Conservation (phyloP, 2,797 vertebrate genomes). For the Molothrus aeneus region DNA sequence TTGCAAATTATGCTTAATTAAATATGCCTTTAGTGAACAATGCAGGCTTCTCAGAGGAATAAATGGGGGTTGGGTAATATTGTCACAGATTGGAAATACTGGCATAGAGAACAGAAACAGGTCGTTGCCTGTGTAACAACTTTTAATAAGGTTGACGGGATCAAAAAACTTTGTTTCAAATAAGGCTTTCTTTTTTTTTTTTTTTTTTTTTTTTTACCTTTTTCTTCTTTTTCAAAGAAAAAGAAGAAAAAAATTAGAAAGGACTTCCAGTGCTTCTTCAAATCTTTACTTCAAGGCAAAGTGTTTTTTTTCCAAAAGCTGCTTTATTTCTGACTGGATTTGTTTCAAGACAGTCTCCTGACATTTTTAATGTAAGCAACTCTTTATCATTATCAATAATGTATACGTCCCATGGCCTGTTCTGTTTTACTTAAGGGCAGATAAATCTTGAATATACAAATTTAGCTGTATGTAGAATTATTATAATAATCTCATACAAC, state of each 20-base stretch:
- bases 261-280: background rate
- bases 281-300: background rate
- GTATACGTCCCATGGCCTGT: background rate
- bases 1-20: constrained; percentile 5
- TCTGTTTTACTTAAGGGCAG: background rate
- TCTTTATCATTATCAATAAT: background rate
- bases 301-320: rapidly evolving
- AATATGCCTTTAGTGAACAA: background rate
- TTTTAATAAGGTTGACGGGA: background rate
- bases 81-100: background rate
- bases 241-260: background rate
- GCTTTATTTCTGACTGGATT: background rate
- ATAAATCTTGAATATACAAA: background rate
- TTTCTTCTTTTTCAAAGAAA: background rate
- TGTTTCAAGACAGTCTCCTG: background rate
- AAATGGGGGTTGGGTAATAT: background rate
- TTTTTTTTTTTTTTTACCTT: too few species aligned
- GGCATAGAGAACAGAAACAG: background rate
- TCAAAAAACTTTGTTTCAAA: background rate
- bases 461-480: background rate
- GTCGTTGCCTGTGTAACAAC: background rate
- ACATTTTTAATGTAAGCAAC: background rate
- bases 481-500: background rate
- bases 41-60: background rate
- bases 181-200: background rate